Evolutionary conservation across 35 echinoderm and acorn worm species (phyloP).

Genomic region (Stichopus chloronotus): DNA sequence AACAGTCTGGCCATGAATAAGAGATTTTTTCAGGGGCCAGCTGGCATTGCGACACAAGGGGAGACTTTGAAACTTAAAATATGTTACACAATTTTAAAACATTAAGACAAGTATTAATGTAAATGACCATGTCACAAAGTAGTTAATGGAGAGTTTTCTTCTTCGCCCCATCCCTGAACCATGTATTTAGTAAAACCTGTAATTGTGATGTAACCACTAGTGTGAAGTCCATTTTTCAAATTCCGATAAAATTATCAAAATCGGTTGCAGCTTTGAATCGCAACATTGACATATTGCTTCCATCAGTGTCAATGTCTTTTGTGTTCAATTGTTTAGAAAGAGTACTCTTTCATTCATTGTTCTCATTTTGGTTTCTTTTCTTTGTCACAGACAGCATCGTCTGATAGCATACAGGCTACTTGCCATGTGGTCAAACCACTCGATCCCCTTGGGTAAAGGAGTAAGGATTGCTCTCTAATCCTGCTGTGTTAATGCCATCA

Average conservation of each 20-base stretch:
- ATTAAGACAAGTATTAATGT: no score
- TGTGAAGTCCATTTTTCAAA: background rate
- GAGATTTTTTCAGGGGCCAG: no score
- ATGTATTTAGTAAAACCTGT: no score
- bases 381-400: background rate
- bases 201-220: background rate
- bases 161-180: no score
- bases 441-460: background rate
- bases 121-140: no score
- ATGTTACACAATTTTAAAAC: no score
- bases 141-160: no score
- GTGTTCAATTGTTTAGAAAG: background rate
- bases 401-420: background rate
- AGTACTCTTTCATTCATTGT: no score
- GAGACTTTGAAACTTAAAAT: no score
- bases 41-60: no score
- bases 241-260: no score
- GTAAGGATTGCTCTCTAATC: constrained; percentile 2
- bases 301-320: background rate
- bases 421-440: background rate
- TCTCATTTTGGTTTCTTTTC: background rate
- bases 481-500: background rate
- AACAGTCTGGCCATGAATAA: no score
- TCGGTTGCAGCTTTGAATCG: background rate
- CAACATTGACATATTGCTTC: background rate